A percentile compares a stretch with the other conserved stretches of the same genome.
These are phyloP conservation scores for Lasius fuliginosus DNA, from an alignment of 2,888 invertebrate species.

Conservation along the genomic window DNA sequence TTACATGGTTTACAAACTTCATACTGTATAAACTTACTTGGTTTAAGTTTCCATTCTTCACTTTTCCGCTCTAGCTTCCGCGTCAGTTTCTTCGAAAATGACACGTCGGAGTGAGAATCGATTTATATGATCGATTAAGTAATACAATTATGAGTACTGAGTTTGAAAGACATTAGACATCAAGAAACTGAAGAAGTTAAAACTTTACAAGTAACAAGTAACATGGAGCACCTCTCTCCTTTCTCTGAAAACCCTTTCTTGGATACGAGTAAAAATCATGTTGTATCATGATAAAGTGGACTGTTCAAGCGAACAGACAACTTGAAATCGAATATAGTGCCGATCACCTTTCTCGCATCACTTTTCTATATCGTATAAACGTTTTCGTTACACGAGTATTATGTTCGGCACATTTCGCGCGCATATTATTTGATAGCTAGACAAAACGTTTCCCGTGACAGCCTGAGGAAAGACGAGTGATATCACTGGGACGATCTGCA, in stretches of 20 bases:
- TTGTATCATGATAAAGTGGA: slow-evolving; percentile 15
- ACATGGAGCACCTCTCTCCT: slow-evolving; percentile 11
- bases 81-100: slow-evolving; percentile 23
- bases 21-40: slow-evolving; percentile 44
- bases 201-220: slow-evolving; percentile 61
- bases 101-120: slow-evolving; percentile 59
- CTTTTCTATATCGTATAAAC: slow-evolving; percentile 31
- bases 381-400: slow-evolving; percentile 48
- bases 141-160: slow-evolving; percentile 65
- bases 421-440: slow-evolving; percentile 53
- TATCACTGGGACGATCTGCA: slow-evolving; percentile 21
- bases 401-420: slow-evolving; percentile 51
- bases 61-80: slow-evolving; percentile 6
- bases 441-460: slow-evolving; percentile 56
- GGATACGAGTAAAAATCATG: slow-evolving; percentile 32
- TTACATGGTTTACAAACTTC: slow-evolving; percentile 45
- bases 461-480: slow-evolving; percentile 30
- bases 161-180: slow-evolving; percentile 68
- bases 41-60: slow-evolving; percentile 35
- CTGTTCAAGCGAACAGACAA: slow-evolving; percentile 26
- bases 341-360: slow-evolving; percentile 34
- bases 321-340: slow-evolving; percentile 40
- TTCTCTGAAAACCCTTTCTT: slow-evolving; percentile 19
- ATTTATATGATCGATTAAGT: slow-evolving; percentile 58
- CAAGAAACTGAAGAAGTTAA: slow-evolving; percentile 57